phyloP scores from a whole-genome alignment of 2,113 vertebrate genomes.

The Hyperoodon ampullatus region DNA sequence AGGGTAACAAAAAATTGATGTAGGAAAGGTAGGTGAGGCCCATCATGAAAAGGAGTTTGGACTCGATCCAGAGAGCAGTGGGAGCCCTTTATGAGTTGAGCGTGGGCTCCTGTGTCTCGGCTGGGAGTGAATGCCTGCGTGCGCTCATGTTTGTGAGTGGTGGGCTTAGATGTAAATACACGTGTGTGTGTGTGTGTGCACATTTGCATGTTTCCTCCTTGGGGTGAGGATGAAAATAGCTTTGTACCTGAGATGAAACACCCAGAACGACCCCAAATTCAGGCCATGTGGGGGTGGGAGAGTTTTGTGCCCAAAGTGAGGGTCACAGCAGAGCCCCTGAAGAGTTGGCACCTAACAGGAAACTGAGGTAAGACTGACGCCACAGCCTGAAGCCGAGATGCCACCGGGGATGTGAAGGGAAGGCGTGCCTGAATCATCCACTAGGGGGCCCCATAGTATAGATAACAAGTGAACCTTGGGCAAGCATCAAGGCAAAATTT shows the following conservation, averaged over 20 bases:
- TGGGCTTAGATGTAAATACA: not conserved
- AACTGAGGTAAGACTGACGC: not conserved
- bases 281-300: not conserved
- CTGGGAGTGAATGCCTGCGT: not conserved
- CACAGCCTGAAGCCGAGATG: not conserved
- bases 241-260: not conserved
- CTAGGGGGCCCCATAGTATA: slow-evolving; percentile 44
- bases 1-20: not conserved
- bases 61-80: not conserved
- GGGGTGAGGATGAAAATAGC: not conserved
- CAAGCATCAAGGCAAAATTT: not conserved
- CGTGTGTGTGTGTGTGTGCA: not conserved
- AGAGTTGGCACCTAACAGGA: not conserved
- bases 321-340: not conserved
- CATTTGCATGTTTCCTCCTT: not conserved
- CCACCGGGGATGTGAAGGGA: not conserved
- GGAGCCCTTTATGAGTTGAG: not conserved
- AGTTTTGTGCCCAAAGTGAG: not conserved
- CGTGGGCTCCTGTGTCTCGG: not conserved
- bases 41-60: not conserved
- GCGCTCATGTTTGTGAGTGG: not conserved
- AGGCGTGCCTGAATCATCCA: not conserved
- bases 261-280: not conserved
- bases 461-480: not conserved
- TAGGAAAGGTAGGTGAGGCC: not conserved